Percentiles rank a stretch among this genome's conserved stretches.
These are phyloP conservation scores for Tetragonula clypearis DNA, from an alignment of 1,140 invertebrate genomes.

Conservation along the genomic window DNA sequence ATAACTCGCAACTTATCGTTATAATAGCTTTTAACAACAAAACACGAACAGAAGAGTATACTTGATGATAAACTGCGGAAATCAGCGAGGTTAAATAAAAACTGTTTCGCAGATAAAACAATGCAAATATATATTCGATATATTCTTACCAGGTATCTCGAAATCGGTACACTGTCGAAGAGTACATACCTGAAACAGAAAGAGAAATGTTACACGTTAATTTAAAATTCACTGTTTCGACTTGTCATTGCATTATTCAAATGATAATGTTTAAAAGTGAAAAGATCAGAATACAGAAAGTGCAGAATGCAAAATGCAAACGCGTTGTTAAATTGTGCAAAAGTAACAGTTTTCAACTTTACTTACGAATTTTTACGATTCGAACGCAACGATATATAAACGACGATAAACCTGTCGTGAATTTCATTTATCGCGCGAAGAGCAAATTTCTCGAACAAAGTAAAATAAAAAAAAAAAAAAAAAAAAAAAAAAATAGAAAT, in stretches of 20 bases:
- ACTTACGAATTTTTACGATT: not conserved
- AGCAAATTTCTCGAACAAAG: no score
- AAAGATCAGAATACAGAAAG: not conserved
- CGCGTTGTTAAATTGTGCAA: no score
- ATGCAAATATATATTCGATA: not conserved
- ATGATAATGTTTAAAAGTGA: not conserved
- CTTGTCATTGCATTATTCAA: no score
- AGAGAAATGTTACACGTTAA: not conserved
- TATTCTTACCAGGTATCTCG: not conserved
- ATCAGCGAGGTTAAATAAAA: not conserved
- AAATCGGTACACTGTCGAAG: not conserved
- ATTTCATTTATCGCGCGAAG: no score
- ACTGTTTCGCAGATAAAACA: not conserved
- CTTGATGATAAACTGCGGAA: not conserved
- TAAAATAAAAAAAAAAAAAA: not conserved
- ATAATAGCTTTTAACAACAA: no score
- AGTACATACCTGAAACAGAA: conserved; percentile 22
- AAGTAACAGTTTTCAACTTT: not conserved
- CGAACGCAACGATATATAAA: not conserved
- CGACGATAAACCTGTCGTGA: not conserved
- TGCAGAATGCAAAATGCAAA: no score
- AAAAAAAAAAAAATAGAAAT: not conserved
- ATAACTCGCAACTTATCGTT: not conserved
- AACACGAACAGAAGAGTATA: not conserved
- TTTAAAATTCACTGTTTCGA: not conserved